A percentile compares a stretch with the other conserved stretches of the same genome.
phyloP scores from a whole-genome alignment of 2,888 invertebrate genomes.

The Tipula unca region DNA sequence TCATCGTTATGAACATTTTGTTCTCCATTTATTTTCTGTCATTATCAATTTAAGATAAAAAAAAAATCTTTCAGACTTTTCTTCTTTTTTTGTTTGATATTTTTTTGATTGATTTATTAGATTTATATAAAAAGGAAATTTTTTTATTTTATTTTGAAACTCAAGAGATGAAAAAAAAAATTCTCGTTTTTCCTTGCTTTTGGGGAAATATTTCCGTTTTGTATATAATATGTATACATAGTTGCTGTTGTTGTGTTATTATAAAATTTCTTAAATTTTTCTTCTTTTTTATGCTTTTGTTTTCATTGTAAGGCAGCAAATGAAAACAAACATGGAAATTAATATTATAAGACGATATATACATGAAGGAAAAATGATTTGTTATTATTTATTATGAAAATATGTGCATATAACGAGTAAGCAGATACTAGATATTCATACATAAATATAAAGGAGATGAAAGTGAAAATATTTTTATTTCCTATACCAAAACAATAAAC shows the following conservation, averaged over 20 bases:
- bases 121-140: neutral
- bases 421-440: too few species aligned
- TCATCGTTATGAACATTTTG: neutral
- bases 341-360: neutral
- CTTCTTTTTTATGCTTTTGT: neutral
- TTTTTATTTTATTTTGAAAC: neutral
- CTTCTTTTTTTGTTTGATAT: neutral
- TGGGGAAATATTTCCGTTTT: neutral
- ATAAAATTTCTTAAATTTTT: neutral
- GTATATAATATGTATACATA: too few species aligned
- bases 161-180: neutral
- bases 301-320: neutral
- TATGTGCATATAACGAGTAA: neutral
- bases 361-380: neutral
- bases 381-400: neutral
- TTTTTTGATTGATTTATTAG: slow-evolving; percentile 8
- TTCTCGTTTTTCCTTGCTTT: neutral
- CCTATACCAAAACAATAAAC: neutral
- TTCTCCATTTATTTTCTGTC: neutral
- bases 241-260: neutral
- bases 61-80: neutral
- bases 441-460: neutral
- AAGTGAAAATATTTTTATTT: neutral
- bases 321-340: slow-evolving; percentile 8
- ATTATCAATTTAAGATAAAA: neutral